Base-by-base conservation (phyloP, 2,113 vertebrate species). In the Candoia aspera region DNA sequence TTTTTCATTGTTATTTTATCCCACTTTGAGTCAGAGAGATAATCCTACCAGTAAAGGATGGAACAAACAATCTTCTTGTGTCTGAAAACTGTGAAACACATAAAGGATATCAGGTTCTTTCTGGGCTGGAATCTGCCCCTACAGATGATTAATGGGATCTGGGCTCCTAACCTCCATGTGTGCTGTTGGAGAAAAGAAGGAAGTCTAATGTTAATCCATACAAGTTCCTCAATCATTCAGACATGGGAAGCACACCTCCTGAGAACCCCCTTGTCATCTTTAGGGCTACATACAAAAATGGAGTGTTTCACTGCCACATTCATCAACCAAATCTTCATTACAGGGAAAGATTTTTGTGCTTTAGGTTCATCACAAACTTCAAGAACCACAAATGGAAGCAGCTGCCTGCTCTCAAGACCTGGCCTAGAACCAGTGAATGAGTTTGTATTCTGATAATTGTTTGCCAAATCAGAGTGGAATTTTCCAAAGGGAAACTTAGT, bases 301-400 rank as follows among this genome's bases (percentile, higher is more conserved):
- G 4, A 42, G 23, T 23, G 3, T 53, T 49, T 26, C 84, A 85
- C 9, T 85, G 26, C 21, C 87, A 60, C 55, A 15, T 8, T 68
- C 87, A 91, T 91, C 11, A 68, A 42, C 55, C 87, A 59, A n/a
- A 8, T 88, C 86, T 62, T 95, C 86, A 59, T 93, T 91, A 91
- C 55, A 93, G 91, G 84, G 15, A 88, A 93, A 89, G 13, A 0
- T 53, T 95, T 90, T 93, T 62, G 6, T 84, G 60, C 93, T 93
- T 95, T 93, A 33, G n/a, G 54, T 86, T 92, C 91, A 95, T 95
- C 94, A 96, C 93, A 95, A 92, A 91, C 53, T 42, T 92, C 23
- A 15, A 12, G 3, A 60, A 84, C 1, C 13, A 84, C 68, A 73
- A 37, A 73, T 8, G 19, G n/a, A 73, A 37, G n/a, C 33, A 29